Evolutionary conservation across 2,888 invertebrate genomes (phyloP).

Genomic region (Habrosyne pyritoides): DNA sequence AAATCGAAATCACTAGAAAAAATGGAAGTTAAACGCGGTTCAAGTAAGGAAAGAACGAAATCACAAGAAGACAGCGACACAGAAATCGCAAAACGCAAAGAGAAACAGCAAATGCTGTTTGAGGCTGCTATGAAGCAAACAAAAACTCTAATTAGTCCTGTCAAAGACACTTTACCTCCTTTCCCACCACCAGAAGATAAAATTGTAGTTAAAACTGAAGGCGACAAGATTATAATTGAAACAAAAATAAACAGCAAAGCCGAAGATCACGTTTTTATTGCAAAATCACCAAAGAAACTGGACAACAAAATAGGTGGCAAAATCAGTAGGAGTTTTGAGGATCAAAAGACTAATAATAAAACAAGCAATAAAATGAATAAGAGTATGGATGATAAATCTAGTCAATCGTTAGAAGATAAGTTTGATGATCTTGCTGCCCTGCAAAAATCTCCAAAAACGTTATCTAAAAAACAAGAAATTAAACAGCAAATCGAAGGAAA

Average conservation of each 20-base stretch:
- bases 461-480: conserved; percentile 84
- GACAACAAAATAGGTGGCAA: conserved; percentile 85
- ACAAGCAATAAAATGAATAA: conserved; percentile 83
- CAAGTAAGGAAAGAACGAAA: conserved; percentile 87
- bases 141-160: conserved; percentile 88
- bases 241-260: conserved; percentile 89
- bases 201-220: conserved; percentile 88
- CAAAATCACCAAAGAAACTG: conserved; percentile 88
- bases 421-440: conserved; percentile 82
- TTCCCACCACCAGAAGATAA: conserved; percentile 90
- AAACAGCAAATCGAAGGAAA: conserved; percentile 86
- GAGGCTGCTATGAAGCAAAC: conserved; percentile 90
- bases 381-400: conserved; percentile 85
- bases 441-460: conserved; percentile 84
- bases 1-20: conserved; percentile 88
- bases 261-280: conserved; percentile 90
- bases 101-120: conserved; percentile 89
- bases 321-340: conserved; percentile 85
- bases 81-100: conserved; percentile 88
- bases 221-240: conserved; percentile 87
- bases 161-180: conserved; percentile 87
- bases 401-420: conserved; percentile 85
- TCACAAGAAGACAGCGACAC: conserved; percentile 89
- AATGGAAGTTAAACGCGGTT: conserved; percentile 82
- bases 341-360: conserved; percentile 83